These are phyloP conservation scores for Chaitophorus viminalis DNA, from an alignment of 2,888 invertebrate genomes.

Conservation along the genomic window DNA sequence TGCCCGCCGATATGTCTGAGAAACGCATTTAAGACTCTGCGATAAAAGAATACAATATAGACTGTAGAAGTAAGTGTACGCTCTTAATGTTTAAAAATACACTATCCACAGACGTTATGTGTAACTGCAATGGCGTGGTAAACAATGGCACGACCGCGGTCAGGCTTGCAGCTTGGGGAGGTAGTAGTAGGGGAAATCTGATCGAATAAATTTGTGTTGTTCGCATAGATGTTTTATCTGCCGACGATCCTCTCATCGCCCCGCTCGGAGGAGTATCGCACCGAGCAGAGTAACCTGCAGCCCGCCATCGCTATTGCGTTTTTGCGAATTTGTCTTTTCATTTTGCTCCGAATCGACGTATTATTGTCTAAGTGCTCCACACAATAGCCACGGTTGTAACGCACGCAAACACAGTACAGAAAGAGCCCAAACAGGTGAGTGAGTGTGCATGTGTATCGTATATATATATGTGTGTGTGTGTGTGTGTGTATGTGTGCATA, in stretches of 20 bases:
- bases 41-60: too few relatives aligned
- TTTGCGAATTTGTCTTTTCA: conserved; percentile 48
- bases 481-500: neutral
- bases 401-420: neutral
- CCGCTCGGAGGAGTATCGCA: too few relatives aligned
- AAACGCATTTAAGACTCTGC: neutral
- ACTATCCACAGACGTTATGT: neutral
- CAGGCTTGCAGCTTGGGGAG: neutral
- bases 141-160: conserved; percentile 6
- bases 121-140: neutral
- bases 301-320: neutral
- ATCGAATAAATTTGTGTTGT: conserved; percentile 37
- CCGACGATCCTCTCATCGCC: neutral
- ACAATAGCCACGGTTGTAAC: neutral
- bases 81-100: neutral
- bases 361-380: conserved; percentile 32
- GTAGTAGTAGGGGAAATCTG: neutral
- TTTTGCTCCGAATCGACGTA: conserved; percentile 33
- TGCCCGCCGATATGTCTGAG: neutral
- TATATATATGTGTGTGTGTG: too few relatives aligned
- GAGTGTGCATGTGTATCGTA: too few relatives aligned
- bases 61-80: too few relatives aligned
- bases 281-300: neutral
- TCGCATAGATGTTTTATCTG: conserved; percentile 22
- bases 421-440: neutral